A percentile compares a stretch with the other conserved stretches of the same genome.
Evolutionary conservation across 2,797 vertebrate species (phyloP).

Genomic region (Gobionotothen gibberifrons): DNA sequence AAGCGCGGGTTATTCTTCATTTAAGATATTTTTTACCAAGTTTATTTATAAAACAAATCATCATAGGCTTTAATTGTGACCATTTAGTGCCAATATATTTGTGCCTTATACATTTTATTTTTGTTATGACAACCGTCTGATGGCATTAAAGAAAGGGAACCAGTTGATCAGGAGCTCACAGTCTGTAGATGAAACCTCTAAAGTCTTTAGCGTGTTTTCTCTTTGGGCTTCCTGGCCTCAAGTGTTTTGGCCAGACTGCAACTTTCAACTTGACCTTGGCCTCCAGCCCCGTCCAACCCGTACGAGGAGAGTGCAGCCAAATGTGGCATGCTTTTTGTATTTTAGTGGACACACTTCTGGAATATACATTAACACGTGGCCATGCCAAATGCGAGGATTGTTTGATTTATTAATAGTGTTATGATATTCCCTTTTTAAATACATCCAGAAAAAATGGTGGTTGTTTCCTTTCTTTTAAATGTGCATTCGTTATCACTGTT

Average conservation of each 20-base stretch:
- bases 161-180: not conserved
- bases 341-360: slow-evolving; percentile 23
- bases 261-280: slow-evolving; percentile 99
- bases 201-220: slow-evolving; percentile 65
- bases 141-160: not conserved
- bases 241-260: slow-evolving; percentile 84
- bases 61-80: not conserved
- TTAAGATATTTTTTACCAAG: not conserved
- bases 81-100: not conserved
- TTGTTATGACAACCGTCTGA: not conserved
- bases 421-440: not conserved
- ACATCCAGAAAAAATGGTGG: not conserved
- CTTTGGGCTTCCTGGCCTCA: slow-evolving; percentile 50
- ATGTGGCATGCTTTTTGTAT: slow-evolving; percentile 56
- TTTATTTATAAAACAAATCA: not conserved
- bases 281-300: slow-evolving; percentile 86
- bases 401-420: not conserved
- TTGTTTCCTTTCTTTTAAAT: not conserved
- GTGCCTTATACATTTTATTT: not conserved
- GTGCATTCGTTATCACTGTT: not conserved
- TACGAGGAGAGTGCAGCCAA: slow-evolving; percentile 80
- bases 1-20: not conserved
- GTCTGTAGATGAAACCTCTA: slow-evolving; percentile 31
- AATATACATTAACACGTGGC: not conserved
- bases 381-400: not conserved